These are phyloP conservation scores for Larimichthys crocea DNA, from an alignment of 2,113 vertebrate genomes.

Conservation along the genomic window DNA sequence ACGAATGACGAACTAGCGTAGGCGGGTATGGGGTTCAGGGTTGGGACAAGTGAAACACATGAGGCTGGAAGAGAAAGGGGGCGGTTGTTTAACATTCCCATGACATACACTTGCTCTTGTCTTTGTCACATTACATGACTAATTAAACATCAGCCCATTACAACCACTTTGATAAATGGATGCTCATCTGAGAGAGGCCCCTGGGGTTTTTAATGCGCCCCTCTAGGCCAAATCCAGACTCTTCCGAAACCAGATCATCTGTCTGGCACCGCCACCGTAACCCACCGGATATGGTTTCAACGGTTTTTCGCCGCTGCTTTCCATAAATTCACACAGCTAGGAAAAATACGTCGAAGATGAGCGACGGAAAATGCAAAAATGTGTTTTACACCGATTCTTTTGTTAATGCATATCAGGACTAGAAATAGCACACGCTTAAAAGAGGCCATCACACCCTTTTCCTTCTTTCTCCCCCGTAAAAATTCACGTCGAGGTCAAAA, in stretches of 20 bases:
- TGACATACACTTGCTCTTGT: slow-evolving; percentile 69
- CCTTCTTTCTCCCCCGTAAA: not conserved
- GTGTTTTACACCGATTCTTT: not conserved
- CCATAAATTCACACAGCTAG: slow-evolving; percentile 74
- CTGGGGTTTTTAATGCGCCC: slow-evolving; percentile 61
- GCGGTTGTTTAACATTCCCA: slow-evolving; percentile 70
- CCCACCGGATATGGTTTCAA: slow-evolving; percentile 74
- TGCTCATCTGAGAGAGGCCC: slow-evolving; percentile 58
- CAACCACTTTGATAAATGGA: slow-evolving; percentile 70
- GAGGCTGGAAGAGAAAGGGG: slow-evolving; percentile 3
- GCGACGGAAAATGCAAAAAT: not conserved
- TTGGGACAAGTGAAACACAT: slow-evolving; percentile 9
- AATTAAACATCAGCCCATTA: slow-evolving; percentile 79
- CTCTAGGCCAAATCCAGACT: slow-evolving; percentile 65
- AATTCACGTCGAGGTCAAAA: not conserved
- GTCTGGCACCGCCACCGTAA: slow-evolving; percentile 58
- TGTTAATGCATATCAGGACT: not conserved
- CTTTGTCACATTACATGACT: slow-evolving; percentile 76
- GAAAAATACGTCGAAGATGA: slow-evolving; percentile 27
- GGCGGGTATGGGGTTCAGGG: slow-evolving; percentile 17
- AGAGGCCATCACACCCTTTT: not conserved
- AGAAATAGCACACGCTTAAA: not conserved
- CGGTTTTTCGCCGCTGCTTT: slow-evolving; percentile 69
- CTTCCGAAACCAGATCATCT: slow-evolving; percentile 63
- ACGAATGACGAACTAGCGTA: slow-evolving; percentile 22